phyloP scores from a whole-genome alignment of 2,888 invertebrate genomes.

The Agrenia bidenticulata region DNA sequence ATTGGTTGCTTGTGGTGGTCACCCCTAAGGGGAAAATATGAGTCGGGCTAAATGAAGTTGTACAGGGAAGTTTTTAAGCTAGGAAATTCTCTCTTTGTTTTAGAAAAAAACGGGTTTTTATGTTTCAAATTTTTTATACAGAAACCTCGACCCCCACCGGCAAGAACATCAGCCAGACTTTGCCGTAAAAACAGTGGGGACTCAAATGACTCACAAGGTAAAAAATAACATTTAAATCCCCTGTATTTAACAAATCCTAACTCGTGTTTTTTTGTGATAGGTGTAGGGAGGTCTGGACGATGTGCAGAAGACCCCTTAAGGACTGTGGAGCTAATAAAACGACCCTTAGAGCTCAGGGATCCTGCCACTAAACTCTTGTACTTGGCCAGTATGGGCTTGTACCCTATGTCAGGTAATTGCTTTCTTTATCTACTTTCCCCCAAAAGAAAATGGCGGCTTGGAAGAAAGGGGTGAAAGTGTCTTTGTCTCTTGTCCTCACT shows the following conservation, averaged over 20 bases:
- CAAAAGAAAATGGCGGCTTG: no score
- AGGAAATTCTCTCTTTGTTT: no score
- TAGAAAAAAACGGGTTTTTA: no score
- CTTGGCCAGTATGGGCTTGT: conserved; percentile 40
- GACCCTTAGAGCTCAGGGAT: conserved; percentile 38
- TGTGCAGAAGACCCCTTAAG: conserved; percentile 28
- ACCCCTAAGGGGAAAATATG: no score
- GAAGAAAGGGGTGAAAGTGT: neutral
- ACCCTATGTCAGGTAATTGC: conserved; percentile 34
- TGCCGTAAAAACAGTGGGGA: conserved; percentile 11
- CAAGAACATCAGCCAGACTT: conserved; percentile 12
- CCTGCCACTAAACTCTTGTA: conserved; percentile 41
- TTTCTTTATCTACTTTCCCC: no score
- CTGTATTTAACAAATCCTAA: neutral
- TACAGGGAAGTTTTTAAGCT: no score
- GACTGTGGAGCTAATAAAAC: conserved; percentile 42
- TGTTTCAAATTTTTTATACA: conserved; percentile 1
- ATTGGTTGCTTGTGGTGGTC: no score
- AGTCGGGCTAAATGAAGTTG: no score
- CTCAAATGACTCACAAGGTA: neutral
- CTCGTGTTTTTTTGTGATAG: neutral
- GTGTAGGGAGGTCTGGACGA: neutral
- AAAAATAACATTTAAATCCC: neutral
- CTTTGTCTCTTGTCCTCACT: no score
- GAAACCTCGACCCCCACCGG: conserved; percentile 4